Evolutionary conservation across 53 echinoderm and acorn worm species (phyloP).

Genomic region (Henricia sp.): DNA sequence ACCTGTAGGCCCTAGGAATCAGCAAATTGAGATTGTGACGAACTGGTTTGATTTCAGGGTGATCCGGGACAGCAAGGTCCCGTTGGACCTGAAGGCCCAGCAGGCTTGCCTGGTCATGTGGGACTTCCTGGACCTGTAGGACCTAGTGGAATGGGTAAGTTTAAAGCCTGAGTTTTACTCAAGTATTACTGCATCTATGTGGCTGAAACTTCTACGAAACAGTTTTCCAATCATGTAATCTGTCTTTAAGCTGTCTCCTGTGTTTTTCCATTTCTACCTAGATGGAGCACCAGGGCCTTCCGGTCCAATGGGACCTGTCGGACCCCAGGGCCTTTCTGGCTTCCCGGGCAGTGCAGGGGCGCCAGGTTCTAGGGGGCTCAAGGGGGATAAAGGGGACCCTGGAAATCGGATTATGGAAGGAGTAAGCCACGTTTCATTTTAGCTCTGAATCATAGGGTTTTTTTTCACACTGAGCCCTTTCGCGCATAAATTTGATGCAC

Average conservation of each 20-base stretch:
- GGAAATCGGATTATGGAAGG: conserved; percentile 72
- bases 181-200: too few relatives aligned
- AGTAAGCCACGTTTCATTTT: conserved; percentile 53
- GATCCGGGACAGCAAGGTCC: conserved; percentile 57
- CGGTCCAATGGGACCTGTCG: conserved; percentile 66
- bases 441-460: too few relatives aligned
- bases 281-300: conserved; percentile 22
- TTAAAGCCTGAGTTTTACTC: not conserved
- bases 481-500: too few relatives aligned
- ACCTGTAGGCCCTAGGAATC: conserved; percentile 68
- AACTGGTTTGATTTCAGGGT: conserved; percentile 39
- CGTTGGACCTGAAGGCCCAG: conserved; percentile 62
- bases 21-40: too few relatives aligned
- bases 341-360: conserved; percentile 66
- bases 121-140: conserved; percentile 77
- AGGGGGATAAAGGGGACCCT: conserved; percentile 76
- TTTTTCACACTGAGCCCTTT: too few relatives aligned
- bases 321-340: conserved; percentile 61
- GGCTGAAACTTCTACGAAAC: too few relatives aligned
- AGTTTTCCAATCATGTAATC: too few relatives aligned
- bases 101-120: conserved; percentile 67
- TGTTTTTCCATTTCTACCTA: conserved; percentile 7
- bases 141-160: conserved; percentile 60
- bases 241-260: too few relatives aligned
- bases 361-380: conserved; percentile 56